Evolutionary conservation across 2,797 vertebrate species (phyloP).

Genomic region (Poecilia gillii): DNA sequence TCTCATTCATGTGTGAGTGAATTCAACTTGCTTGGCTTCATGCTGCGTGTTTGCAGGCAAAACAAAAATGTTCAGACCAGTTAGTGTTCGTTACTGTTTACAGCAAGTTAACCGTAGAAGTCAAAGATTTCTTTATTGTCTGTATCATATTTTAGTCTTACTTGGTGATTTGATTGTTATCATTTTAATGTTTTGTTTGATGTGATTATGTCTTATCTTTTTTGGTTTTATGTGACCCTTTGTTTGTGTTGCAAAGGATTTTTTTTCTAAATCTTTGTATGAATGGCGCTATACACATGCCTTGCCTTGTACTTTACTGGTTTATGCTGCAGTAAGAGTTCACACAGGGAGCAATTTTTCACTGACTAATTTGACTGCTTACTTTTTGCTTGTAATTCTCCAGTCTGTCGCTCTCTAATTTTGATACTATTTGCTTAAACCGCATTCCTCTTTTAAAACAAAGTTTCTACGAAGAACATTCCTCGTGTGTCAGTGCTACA

Average conservation of each 20-base stretch:
- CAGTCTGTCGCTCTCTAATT: not conserved
- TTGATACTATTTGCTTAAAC: not conserved
- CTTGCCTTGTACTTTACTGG: not conserved
- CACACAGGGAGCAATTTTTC: not conserved
- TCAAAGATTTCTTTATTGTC: not conserved
- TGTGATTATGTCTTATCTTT: not conserved
- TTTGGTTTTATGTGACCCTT: not conserved
- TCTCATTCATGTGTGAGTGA: not conserved
- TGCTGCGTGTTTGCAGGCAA: not conserved
- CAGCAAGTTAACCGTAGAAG: not conserved
- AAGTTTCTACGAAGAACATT: not conserved
- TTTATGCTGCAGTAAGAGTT: not conserved
- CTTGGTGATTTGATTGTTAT: not conserved
- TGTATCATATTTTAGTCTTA: not conserved
- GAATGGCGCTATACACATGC: not conserved
- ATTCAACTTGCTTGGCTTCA: not conserved
- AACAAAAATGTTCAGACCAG: constrained; percentile 1
- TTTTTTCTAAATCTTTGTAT: not conserved
- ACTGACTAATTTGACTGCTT: not conserved
- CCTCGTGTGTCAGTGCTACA: not conserved
- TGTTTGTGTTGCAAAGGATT: not conserved
- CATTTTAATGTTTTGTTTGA: not conserved
- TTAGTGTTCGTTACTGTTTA: not conserved
- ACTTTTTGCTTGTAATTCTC: not conserved
- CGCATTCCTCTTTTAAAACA: not conserved